Percentiles rank a stretch among this genome's conserved stretches.
These are phyloP conservation scores for Monochamus saltuarius DNA, from an alignment of 1,140 invertebrate genomes.

Conservation along the genomic window DNA sequence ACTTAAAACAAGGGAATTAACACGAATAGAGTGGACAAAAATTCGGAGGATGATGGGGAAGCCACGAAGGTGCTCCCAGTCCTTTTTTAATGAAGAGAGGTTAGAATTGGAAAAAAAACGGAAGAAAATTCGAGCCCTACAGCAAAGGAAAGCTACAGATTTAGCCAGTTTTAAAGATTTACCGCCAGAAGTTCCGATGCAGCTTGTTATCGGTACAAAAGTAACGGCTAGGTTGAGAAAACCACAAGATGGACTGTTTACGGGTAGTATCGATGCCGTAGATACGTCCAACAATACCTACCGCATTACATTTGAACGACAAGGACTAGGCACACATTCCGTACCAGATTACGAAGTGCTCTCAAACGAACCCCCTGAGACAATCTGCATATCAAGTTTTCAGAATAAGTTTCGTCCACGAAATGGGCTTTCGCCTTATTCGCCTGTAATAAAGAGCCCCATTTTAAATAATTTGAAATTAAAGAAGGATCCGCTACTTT, in stretches of 20 bases:
- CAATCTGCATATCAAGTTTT: constrained; percentile 84
- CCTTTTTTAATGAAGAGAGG: constrained; percentile 95
- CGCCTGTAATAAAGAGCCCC: constrained; percentile 24
- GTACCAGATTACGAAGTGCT: constrained; percentile 96
- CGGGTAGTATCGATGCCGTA: constrained; percentile 95
- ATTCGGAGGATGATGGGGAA: constrained; percentile 96
- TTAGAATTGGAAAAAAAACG: constrained; percentile 86
- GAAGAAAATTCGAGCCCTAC: constrained; percentile 89
- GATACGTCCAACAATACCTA: constrained; percentile 97
- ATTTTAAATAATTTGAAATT: constrained; percentile 42
- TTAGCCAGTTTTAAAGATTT: constrained; percentile 81
- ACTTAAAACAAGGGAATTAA: constrained; percentile 81
- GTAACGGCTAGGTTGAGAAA: constrained; percentile 82
- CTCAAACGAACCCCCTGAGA: constrained; percentile 89
- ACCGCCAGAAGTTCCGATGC: constrained; percentile 93
- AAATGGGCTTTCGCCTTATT: constrained; percentile 57
- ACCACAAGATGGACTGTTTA: constrained; percentile 96
- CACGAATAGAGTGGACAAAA: constrained; percentile 93
- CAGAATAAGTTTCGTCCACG: constrained; percentile 78
- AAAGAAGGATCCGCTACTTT: constrained; percentile 60
- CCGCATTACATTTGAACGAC: constrained; percentile 92
- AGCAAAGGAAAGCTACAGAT: constrained; percentile 90
- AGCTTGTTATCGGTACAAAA: constrained; percentile 95
- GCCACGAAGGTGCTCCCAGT: constrained; percentile 87
- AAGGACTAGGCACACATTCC: constrained; percentile 91